phyloP scores from a whole-genome alignment of 2,113 vertebrate genomes.

The Chionis minor region DNA sequence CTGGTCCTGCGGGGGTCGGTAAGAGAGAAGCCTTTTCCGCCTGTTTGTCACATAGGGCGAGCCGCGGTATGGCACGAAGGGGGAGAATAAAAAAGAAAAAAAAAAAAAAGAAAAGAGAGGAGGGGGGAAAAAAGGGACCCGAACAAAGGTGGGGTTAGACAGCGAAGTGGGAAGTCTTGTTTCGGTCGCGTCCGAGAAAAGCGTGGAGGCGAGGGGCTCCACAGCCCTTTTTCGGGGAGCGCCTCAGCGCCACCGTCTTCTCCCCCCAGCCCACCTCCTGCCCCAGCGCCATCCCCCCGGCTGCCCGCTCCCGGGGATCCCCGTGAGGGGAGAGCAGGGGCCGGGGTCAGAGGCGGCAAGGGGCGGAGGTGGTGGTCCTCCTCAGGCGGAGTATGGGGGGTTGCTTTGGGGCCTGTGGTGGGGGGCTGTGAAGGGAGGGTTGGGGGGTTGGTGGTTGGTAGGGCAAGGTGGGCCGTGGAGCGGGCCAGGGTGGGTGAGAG shows the following conservation, averaged over 20 bases:
- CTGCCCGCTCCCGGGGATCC: accelerated
- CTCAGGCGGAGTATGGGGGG: background rate
- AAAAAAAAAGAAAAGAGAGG: no score
- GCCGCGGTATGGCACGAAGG: accelerated
- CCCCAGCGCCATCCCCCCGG: background rate
- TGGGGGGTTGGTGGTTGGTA: accelerated
- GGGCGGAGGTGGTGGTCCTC: background rate
- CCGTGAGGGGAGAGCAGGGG: accelerated
- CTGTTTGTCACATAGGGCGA: background rate
- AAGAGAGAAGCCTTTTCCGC: background rate
- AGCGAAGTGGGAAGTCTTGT: accelerated
- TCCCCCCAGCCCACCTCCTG: no score
- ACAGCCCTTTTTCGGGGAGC: background rate
- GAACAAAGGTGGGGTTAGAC: accelerated
- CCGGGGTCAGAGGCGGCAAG: accelerated
- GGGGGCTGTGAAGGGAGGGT: accelerated
- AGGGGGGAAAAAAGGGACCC: no score
- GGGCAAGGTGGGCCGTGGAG: accelerated
- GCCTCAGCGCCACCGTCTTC: accelerated
- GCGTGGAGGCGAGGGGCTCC: accelerated
- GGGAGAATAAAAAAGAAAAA: no score
- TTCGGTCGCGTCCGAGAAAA: accelerated
- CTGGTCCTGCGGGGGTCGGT: background rate
- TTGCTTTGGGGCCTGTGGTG: accelerated
- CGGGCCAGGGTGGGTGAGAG: no score